Evolutionary conservation across 2,797 vertebrate species (phyloP), one percentile per base, ranked within the genome.

Genomic region (Ctenosaura bakeri): DNA sequence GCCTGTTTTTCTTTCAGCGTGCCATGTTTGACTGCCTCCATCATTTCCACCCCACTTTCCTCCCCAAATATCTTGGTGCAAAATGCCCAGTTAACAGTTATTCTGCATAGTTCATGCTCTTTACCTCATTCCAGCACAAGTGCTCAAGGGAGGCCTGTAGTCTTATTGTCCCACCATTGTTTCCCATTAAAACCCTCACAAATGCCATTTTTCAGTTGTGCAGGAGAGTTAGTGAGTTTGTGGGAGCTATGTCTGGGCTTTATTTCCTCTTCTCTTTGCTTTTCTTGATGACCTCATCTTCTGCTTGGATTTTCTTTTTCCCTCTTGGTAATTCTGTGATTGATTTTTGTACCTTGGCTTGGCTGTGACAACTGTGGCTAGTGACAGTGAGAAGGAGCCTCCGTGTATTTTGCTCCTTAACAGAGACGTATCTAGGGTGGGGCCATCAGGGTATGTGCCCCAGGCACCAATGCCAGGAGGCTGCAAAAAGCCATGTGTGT

Each of bases 1-100:
- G 71, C 71, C 69, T 76, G 29, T 35, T 86, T 87, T 86, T 87
- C 24, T 87, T 50, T 85, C 85, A 54, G 38, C 71, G 69, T 50
- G 1, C 76, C 85, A 56, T 54, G 32, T 76, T 66, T 66, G 59
- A n/a, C 42, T 56, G 54, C n/a, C 42, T 76, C 69, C 62, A 29
- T 64, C 38, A 2, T 52, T 87, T 56, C 59, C 16, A 38, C 64
- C 20, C 46, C 16, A 2, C 32, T 54, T 42, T 16, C 16, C 56
- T 2, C 14, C 8, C 24, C 14, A 9, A 26, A 12, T 66, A 7
- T 38, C 26, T 66, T 66, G 62, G 83, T 62, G 52, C 74, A 79
- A 77, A 79, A 77, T 77, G 79, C 50, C 59, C 73, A 56, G n/a
- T 42, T 74, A 74, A 50, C 42, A 29, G 83, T 59, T 38, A 1